Evolutionary conservation across 2,797 vertebrate species (phyloP).

Genomic region (Craterocephalus amniculus): DNA sequence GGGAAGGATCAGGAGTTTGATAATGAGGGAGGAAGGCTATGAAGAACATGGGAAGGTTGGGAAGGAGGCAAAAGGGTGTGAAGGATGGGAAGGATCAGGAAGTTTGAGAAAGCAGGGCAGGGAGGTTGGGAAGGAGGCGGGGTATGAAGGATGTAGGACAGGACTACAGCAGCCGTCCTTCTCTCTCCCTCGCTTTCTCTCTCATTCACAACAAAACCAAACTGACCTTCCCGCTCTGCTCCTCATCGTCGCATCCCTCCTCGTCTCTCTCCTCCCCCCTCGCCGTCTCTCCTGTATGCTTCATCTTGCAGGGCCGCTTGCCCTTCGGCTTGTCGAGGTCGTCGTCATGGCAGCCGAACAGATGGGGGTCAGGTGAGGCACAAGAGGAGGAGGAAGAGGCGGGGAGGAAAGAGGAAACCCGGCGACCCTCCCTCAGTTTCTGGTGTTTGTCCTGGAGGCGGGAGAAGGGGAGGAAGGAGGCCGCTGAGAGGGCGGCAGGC

Average conservation of each 20-base stretch:
- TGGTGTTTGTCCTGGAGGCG: constrained; percentile 82
- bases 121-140: too few species aligned
- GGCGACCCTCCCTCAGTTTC: constrained; percentile 87
- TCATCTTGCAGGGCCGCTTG: constrained; percentile 93
- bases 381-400: constrained; percentile 8
- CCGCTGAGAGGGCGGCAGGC: neutral
- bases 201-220: neutral
- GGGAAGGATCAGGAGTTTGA: too few species aligned
- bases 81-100: too few species aligned
- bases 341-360: constrained; percentile 58
- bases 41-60: too few species aligned
- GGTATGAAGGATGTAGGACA: too few species aligned
- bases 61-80: too few species aligned
- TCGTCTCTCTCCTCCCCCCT: constrained; percentile 66
- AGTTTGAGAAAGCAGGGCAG: too few species aligned
- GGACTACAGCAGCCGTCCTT: too few species aligned
- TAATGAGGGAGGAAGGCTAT: too few species aligned
- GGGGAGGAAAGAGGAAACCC: constrained; percentile 76
- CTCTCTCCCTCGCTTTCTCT: too few species aligned
- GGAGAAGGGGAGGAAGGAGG: constrained; percentile 61
- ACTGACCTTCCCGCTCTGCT: constrained; percentile 32
- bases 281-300: constrained; percentile 83
- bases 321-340: constrained; percentile 88
- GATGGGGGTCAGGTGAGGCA: neutral
- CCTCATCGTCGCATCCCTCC: constrained; percentile 65